Evolutionary conservation across 2,797 vertebrate species (phyloP).

Genomic region (Limosa lapponica): DNA sequence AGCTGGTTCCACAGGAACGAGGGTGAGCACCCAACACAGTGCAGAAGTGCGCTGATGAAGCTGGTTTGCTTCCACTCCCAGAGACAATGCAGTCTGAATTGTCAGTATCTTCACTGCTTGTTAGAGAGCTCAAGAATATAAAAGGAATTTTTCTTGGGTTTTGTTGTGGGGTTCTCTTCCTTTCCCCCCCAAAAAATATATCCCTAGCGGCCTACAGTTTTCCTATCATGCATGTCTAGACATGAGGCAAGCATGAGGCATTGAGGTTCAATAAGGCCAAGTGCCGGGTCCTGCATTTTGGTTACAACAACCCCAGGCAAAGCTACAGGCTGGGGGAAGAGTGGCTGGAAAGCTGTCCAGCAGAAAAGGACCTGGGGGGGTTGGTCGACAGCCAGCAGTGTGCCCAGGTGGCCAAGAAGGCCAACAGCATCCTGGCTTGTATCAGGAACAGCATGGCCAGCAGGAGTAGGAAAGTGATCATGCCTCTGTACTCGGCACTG

Average conservation of each 20-base stretch:
- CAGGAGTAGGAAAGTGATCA: too few relatives aligned
- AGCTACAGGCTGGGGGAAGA: too few relatives aligned
- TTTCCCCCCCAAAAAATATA: fast-evolving
- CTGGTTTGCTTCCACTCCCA: not conserved
- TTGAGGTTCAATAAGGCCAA: too few relatives aligned
- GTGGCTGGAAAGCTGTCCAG: too few relatives aligned
- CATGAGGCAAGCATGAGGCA: not conserved
- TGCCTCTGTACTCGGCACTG: too few relatives aligned
- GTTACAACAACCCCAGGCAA: too few relatives aligned
- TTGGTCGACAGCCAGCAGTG: too few relatives aligned
- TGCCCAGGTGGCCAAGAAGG: too few relatives aligned
- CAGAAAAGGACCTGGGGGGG: too few relatives aligned
- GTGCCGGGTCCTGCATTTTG: too few relatives aligned
- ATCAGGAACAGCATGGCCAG: too few relatives aligned
- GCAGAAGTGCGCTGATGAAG: not conserved
- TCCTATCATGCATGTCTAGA: not conserved
- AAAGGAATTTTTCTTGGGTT: fast-evolving
- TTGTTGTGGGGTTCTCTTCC: not conserved
- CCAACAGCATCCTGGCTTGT: too few relatives aligned
- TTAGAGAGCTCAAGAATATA: not conserved
- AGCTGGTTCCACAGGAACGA: not conserved
- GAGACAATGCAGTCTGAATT: not conserved
- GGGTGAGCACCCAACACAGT: not conserved
- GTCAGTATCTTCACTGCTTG: not conserved
- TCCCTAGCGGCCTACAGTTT: not conserved